phyloP scores from a whole-genome alignment of 1,140 invertebrate genomes.

The Achroia grisella region DNA sequence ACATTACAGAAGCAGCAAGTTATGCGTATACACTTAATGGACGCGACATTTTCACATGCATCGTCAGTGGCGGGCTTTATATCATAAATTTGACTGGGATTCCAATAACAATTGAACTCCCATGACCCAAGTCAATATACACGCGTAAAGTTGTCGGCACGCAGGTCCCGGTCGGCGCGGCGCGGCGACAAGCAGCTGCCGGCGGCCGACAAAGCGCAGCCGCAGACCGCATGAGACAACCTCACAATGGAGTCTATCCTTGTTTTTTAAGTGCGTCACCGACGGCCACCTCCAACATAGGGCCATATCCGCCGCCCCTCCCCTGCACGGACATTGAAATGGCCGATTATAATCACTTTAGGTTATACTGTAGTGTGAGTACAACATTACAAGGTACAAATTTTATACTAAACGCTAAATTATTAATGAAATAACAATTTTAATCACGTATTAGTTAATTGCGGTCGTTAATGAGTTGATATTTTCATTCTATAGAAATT shows the following conservation, averaged over 20 bases:
- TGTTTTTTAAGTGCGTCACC: conserved; percentile 57
- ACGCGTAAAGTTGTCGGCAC: conserved; percentile 50
- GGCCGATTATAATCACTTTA: conserved; percentile 2
- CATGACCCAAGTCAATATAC: conserved; percentile 49
- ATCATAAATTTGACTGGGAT: too few species aligned
- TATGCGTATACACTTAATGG: too few species aligned
- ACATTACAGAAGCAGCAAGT: too few species aligned
- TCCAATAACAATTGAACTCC: not conserved
- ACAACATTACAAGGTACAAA: not conserved
- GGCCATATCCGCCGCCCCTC: conserved; percentile 18
- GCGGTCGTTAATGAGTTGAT: too few species aligned
- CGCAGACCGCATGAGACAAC: conserved; percentile 41
- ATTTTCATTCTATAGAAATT: too few species aligned
- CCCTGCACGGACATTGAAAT: conserved; percentile 39
- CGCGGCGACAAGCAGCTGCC: conserved; percentile 34
- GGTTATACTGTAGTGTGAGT: not conserved
- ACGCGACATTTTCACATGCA: too few species aligned
- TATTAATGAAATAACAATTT: too few species aligned
- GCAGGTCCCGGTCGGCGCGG: conserved; percentile 61
- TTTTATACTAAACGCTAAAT: too few species aligned
- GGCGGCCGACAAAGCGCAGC: conserved; percentile 5
- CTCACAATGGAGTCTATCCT: conserved; percentile 69
- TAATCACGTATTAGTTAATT: too few species aligned
- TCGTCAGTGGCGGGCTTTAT: too few species aligned
- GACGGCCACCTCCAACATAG: conserved; percentile 20